Evolutionary conservation across 2,113 vertebrate species (phyloP), one percentile per base, ranked within the genome.

Genomic region (Cyprinus carpio): DNA sequence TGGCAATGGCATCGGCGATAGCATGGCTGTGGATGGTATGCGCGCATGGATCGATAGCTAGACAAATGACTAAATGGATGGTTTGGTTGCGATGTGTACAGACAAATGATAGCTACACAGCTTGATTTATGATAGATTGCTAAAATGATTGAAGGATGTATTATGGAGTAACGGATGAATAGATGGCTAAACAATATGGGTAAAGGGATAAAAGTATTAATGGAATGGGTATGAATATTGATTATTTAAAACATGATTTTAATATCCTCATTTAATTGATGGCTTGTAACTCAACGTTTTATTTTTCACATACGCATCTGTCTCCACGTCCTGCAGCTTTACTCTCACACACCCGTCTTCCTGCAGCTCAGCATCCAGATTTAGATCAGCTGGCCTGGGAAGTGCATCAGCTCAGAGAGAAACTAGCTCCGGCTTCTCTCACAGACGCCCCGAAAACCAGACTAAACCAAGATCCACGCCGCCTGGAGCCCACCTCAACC

Each of bases 381-480:
- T 91, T 95, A 89, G 94, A 95, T 78, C 91, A 89, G 7, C 93
- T 95, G 27, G 91, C 93, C 27, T 87, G 29, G 58, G 95, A 95
- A 90, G 94, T 95, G 75, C 93, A 93, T 90, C 91, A 91, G 86
- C 94, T 95, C 69, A 84, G 88, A 86, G 93, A 93, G 81, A 89
- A 91, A 84, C 87, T 95, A 0, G 89, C 89, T 0, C 86, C 90
- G 15, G 89, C 25, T 2, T 91, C 93, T n/a, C n/a, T 64, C 11
- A 54, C 11, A 5, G 82, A 0, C 85, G 84, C 23, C 56, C 82
- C 0, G n/a, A 69, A 7, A 71, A 83, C 2, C 84, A 86, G 40
- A 5, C 72, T 72, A 89, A 89, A 18, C 83, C 74, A 83, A 0
- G 91, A 91, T 74, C 84, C 86, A 3, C 87, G 83, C 7, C 85